Percentiles rank a stretch among this genome's conserved stretches.
Evolutionary conservation across 2,797 vertebrate species (phyloP).

Genomic region (Thalassophryne amazonica): DNA sequence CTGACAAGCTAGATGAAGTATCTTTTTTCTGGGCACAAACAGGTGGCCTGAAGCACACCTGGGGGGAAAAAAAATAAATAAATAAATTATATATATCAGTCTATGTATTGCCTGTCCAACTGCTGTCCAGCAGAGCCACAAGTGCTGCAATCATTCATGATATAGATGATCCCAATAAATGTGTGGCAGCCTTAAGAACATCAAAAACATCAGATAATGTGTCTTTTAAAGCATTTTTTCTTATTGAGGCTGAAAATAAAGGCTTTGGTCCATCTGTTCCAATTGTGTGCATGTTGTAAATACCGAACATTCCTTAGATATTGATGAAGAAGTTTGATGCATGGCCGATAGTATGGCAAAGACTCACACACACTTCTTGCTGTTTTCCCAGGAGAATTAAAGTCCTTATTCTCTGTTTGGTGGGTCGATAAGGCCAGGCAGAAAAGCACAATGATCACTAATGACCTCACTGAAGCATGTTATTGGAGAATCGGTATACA

Average conservation of each 20-base stretch:
- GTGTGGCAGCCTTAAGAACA: too few species aligned
- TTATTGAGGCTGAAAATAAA: neutral
- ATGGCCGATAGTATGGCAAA: neutral
- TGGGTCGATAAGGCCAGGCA: conserved; percentile 14
- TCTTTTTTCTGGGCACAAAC: too few species aligned
- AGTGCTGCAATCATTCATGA: too few species aligned
- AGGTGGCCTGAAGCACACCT: too few species aligned
- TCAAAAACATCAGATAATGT: too few species aligned
- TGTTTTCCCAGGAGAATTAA: conserved; percentile 4
- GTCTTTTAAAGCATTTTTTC: neutral
- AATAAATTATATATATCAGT: too few species aligned
- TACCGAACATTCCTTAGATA: conserved; percentile 13
- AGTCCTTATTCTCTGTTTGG: conserved; percentile 20
- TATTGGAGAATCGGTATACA: conserved; percentile 9
- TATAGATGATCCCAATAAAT: too few species aligned
- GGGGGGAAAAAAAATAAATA: too few species aligned
- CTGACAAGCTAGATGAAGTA: too few species aligned
- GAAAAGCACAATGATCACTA: conserved; percentile 17
- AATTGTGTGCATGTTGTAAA: neutral
- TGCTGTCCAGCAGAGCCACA: too few species aligned
- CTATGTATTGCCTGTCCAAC: too few species aligned
- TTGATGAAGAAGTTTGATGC: conserved; percentile 24
- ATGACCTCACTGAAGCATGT: conserved; percentile 24
- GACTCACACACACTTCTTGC: neutral
- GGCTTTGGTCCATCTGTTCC: neutral